Conservation (phyloP, 2,113 vertebrate genomes). For the Dascyllus trimaculatus region DNA sequence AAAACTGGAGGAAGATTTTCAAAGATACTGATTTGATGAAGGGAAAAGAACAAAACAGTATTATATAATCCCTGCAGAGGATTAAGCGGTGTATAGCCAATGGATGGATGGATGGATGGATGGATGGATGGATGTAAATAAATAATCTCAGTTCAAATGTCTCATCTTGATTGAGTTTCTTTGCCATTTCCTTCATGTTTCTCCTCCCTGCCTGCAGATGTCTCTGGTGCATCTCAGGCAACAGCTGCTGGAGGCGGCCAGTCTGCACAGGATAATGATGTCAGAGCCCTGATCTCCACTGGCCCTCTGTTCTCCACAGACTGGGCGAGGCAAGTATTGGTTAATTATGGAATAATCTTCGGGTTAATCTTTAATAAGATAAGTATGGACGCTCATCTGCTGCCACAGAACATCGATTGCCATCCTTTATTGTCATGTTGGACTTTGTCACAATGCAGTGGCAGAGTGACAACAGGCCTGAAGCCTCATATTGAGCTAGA, state of each 20-base stretch:
- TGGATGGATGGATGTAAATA: too few species aligned
- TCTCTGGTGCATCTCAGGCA: slow-evolving; percentile 87
- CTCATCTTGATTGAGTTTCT: too few species aligned
- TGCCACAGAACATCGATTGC: background rate
- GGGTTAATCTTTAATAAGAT: slow-evolving; percentile 7
- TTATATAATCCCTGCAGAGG: too few species aligned
- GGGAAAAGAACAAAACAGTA: too few species aligned
- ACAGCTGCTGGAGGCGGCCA: slow-evolving; percentile 78
- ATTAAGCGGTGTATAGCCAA: too few species aligned
- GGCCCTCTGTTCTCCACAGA: slow-evolving; percentile 84
- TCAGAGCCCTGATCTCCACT: slow-evolving; percentile 75
- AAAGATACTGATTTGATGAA: too few species aligned
- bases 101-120: too few species aligned
- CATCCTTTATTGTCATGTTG: background rate
- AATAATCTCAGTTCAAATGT: too few species aligned
- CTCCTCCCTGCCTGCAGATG: slow-evolving; percentile 80
- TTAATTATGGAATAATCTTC: slow-evolving; percentile 38
- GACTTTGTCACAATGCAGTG: background rate
- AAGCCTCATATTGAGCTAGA: background rate
- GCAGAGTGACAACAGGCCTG: background rate
- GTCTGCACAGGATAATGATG: slow-evolving; percentile 86
- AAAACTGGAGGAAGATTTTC: too few species aligned
- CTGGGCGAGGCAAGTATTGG: slow-evolving; percentile 76
- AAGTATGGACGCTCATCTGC: background rate
- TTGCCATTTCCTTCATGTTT: background rate